These are phyloP conservation scores for Dichetophora obliterata DNA, from an alignment of 2,888 invertebrate genomes.

Conservation along the genomic window DNA sequence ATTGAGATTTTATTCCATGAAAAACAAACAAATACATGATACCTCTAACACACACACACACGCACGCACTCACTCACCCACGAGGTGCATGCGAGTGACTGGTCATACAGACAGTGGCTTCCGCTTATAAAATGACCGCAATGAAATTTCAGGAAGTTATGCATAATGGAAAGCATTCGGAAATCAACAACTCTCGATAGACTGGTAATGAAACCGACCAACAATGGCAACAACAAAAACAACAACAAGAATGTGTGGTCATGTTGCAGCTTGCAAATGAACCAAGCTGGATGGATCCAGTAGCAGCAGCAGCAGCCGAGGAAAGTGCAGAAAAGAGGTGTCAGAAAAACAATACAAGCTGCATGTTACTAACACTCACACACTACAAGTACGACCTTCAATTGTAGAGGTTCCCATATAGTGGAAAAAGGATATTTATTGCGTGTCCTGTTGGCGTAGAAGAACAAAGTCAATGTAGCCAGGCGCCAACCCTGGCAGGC, in stretches of 20 bases:
- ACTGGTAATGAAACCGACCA: constrained; percentile 17
- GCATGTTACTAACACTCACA: background rate
- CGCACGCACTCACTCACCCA: constrained; percentile 44
- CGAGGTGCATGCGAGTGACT: constrained; percentile 28
- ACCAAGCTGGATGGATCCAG: background rate
- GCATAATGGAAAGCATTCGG: constrained; percentile 67
- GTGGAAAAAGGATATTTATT: constrained; percentile 9
- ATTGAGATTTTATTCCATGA: constrained; percentile 29
- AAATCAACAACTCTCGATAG: constrained; percentile 61
- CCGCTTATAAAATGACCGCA: constrained; percentile 55
- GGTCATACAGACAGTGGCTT: constrained; percentile 33
- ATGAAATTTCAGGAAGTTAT: constrained; percentile 65
- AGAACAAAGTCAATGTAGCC: background rate
- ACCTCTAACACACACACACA: constrained; percentile 20
- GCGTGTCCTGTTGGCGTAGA: background rate
- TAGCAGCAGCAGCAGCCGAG: background rate
- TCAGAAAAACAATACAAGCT: background rate
- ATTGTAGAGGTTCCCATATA: background rate
- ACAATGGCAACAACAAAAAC: constrained; percentile 38
- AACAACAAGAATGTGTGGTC: constrained; percentile 36
- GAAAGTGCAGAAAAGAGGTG: background rate
- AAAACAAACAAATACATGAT: background rate
- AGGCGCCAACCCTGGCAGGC: too few species aligned
- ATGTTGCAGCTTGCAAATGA: constrained; percentile 5
- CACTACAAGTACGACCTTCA: background rate